Base-by-base conservation (phyloP, 1,140 invertebrate species). In the Tetragonula clypearis region DNA sequence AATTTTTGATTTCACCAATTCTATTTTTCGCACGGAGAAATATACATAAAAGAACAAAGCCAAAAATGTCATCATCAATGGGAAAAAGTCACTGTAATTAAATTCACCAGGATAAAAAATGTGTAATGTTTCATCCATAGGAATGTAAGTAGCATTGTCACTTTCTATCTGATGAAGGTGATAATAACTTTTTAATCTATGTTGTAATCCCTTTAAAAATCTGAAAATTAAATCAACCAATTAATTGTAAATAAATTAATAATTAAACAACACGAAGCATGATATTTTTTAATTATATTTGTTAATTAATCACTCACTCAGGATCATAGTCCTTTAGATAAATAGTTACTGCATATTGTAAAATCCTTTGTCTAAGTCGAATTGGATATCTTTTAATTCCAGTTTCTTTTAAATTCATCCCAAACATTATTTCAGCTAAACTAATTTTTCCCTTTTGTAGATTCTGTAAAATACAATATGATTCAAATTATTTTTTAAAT, bases 11-110 rank as follows among this genome's bases (percentile, higher is more conserved):
- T 98, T 98, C 21, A 99, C 97, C 78, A 98, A 96, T 93, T 99
- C 98, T 74, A 99, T 98, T 96, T 99, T 98, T 91, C 98, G 96
- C 21, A 99, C 97, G 72, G 98, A 99, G 93, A 99, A 99, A 92
- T 99, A 99, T 8, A 99, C 97, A 91, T 99, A 99, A 9, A 98
- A 94, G 93, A 99, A 99, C 19, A 99, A 95, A 23, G 98, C 95
- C 23, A 98, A 93, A 90, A 99, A 99, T 15, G 98, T 97, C 81
- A 98, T 96, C 35, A 97, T 96, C 1, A 99, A 93, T 0, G 98
- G 98, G 66, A 98, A 96, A 84, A 99, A 96, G 92, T 99, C 98
- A 89, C 97, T 96, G 86, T 98, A 97, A 92, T 98, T 98, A 87
- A 98, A 98, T 92, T 98, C 97, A 73, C 97, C 97, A 72, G 98